Evolutionary conservation across 2,888 invertebrate species (phyloP), one percentile per base, ranked within the genome.

Genomic region (Meteorus cinctellus): DNA sequence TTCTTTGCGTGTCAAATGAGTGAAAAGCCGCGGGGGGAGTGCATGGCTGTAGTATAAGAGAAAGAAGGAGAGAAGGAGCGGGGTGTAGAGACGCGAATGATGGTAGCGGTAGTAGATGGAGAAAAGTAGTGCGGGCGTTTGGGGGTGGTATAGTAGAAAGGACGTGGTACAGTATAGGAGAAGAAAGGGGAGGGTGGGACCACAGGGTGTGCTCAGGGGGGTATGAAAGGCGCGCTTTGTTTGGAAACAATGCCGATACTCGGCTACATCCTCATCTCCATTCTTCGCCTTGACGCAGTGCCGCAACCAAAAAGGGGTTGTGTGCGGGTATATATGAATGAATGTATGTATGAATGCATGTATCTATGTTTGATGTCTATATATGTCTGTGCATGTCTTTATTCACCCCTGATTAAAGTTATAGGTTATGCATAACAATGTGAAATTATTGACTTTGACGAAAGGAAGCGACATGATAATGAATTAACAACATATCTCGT

Each of bases 191-290:
- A 75, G 81, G 79, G 66, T 66, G 75, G 78, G 79, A 79, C 79
- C 79, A 81, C 77, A 79, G 79, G 79, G 79, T 78, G 75, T 74
- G 75, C 66, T 72, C 75, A 82, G 84, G 81, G 84, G 84, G 86
- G 85, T 86, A 88, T 89, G 89, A 88, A 89, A 89, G 86, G 88
- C 87, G 84, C 84, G 89, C 89, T 89, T 89, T 89, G 89, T 89
- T 89, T 89, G 89, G 86, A 89, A 89, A 89, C 89, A 89, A 89
- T 89, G 89, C 89, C 89, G 88, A 89, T 89, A 89, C 89, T 89
- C 89, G 84, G 89, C 89, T 89, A 89, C 89, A 89, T 89, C 89
- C 89, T 89, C 89, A 89, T 89, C 88, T 89, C 88, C 86, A 89
- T 89, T 89, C 89, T 89, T 87, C 88, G 88, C 86, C 86, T 89